Percentiles rank a stretch among this genome's conserved stretches.
Conservation (phyloP, 1,140 invertebrate species). For the Trichoplusia ni region DNA sequence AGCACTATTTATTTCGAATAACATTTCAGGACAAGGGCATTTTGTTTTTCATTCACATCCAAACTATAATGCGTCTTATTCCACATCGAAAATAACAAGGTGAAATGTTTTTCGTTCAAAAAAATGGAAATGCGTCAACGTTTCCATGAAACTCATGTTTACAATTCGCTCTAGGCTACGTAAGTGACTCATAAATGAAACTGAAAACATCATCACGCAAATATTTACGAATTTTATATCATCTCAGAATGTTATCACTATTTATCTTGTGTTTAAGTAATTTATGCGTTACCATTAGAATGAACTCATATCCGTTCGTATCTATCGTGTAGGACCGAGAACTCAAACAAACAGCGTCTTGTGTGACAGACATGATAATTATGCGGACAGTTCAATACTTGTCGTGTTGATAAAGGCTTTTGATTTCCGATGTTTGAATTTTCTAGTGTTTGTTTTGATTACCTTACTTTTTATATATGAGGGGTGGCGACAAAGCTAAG, state of each 20-base stretch:
- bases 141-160: neutral
- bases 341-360: neutral
- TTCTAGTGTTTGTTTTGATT: too few relatives aligned
- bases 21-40: neutral
- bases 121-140: neutral
- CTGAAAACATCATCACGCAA: conserved; percentile 6
- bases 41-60: conserved; percentile 10
- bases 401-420: too few relatives aligned
- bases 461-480: too few relatives aligned
- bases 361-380: too few relatives aligned
- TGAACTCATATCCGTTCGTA: conserved; percentile 17
- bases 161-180: neutral
- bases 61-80: neutral
- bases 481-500: too few relatives aligned
- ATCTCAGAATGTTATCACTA: conserved; percentile 8
- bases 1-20: too few relatives aligned
- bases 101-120: neutral
- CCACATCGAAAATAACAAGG: neutral
- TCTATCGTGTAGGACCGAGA: neutral
- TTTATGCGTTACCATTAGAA: neutral
- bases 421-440: too few relatives aligned
- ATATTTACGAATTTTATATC: conserved; percentile 10
- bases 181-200: conserved; percentile 19
- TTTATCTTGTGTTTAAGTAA: conserved; percentile 1
- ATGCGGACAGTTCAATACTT: too few relatives aligned